Evolutionary conservation across 2,113 vertebrate species (phyloP), one percentile per base, ranked within the genome.

Genomic region (Archilochus colubris): DNA sequence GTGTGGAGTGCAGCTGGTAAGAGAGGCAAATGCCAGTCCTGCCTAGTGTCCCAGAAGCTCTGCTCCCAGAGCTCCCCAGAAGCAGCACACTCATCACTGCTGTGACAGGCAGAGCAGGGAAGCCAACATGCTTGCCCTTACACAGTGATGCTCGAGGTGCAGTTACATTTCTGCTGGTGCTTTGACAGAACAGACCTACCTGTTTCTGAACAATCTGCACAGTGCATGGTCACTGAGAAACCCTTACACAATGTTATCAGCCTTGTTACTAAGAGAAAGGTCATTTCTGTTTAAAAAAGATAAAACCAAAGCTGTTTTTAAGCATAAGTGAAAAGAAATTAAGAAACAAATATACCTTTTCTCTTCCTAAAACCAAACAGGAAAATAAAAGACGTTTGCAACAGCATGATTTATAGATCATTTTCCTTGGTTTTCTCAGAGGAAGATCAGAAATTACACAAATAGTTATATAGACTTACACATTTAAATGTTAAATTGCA

Each of bases 401-500:
- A 80, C 51, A 79, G 28, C 25, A 46, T 82, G 73, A 91, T 94
- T 91, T 94, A 89, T 62, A 79, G 62, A 59, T 82, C 58, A 36
- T 21, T 91, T 86, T 88, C 64, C 77, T 46, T 30, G 38, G 16
- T 86, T 91, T 94, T 92, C 68, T 82, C 30, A 1, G 31, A 55
- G 23, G 27, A 90, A 90, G 43, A 61, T 33, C 38, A 67, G 73
- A 89, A 95, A 85, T 24, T 86, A 55, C 68, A 89, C 55, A 62
- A 69, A 80, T 28, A 84, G 82, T 74, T 94, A 93, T 95, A 82
- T 14, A 73, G 80, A 67, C 84, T 25, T 88, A 53, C 48, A 12
- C 62, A 82, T 89, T 95, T 90, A 91, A 89, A 82, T 89, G 76
- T 53, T 89, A 91, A 91, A 95, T 72, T 92, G 77, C 69, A 75